Conservation (phyloP, 2,797 vertebrate species). For the Hylomyscus alleni region DNA sequence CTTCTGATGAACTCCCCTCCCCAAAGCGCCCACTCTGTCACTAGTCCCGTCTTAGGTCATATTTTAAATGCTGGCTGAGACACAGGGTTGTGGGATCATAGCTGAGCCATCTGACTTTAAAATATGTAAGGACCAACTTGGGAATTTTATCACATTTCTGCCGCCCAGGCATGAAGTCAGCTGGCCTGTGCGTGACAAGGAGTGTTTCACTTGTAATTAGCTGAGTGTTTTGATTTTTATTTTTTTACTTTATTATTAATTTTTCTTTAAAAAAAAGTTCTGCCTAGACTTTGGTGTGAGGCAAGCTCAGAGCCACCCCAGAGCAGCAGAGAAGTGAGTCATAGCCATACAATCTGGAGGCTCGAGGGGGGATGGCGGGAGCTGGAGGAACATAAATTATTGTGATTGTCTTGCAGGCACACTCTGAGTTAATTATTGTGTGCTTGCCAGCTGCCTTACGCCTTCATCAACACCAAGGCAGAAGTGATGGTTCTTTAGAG, state of each 20-base stretch:
- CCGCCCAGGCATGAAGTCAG: constrained; percentile 77
- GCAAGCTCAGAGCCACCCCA: not conserved
- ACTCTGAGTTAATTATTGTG: constrained; percentile 25
- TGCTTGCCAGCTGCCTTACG: not conserved
- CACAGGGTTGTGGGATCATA: constrained; percentile 74
- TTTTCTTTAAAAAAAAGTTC: not conserved
- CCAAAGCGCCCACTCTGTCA: constrained; percentile 60
- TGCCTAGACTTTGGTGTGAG: constrained; percentile 28
- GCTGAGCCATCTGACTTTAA: constrained; percentile 74
- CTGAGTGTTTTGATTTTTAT: not conserved
- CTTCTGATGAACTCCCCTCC: not conserved
- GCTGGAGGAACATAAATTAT: constrained; percentile 71
- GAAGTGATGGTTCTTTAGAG: not conserved
- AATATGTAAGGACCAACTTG: constrained; percentile 76
- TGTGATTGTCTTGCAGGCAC: constrained; percentile 25
- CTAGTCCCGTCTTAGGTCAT: constrained; percentile 68
- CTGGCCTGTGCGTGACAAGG: constrained; percentile 48
- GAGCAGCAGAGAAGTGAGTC: constrained; percentile 80
- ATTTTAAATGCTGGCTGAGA: constrained; percentile 77
- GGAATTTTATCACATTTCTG: constrained; percentile 79
- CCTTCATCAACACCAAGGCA: not conserved
- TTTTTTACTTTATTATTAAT: not conserved
- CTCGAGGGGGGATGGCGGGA: not conserved
- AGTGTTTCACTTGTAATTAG: constrained; percentile 70
- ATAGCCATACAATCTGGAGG: constrained; percentile 67